Evolutionary conservation across 1,140 invertebrate species (phyloP), one percentile per base, ranked within the genome.

Genomic region (Eulimnadia texana): DNA sequence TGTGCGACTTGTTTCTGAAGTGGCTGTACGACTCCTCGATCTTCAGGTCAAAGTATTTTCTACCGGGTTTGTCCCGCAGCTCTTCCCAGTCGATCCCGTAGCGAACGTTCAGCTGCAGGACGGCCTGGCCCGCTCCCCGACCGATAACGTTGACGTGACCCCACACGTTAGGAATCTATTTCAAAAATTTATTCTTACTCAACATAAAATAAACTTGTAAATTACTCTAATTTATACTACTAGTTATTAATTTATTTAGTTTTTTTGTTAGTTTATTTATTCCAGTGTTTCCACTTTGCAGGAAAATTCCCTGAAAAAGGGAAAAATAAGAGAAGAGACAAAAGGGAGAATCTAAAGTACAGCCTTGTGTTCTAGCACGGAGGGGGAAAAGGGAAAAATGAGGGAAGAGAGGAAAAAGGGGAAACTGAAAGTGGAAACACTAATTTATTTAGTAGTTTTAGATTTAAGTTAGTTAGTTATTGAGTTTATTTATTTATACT

Each of bases 1-100:
- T 73, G 50, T 76, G 73, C 19, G 80, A 80, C 68, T 78, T 79
- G 67, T 83, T 83, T 51, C 79, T 69, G 54, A 70, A 70, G 3
- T 74, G 72, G 22, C 71, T 70, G 65, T 75, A 80, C 13, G 66
- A 67, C 57, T 77, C 71, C 16, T 63, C 63, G 2, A 79, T 67
- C 20, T 66, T 67, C 33, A 77, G 63, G 19, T 80, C 71, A 66
- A 79, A 78, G 2, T 76, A 65, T 3, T 76, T 71, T 61, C 72
- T 71, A 11, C 74, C 69, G 2, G 79, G 75, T 10, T 67, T 67
- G 59, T 79, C 77, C 53, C 77, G 69, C 10, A 78, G 69, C 54
- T 70, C 69, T n/a, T 73, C 69, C 64, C 74, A 74, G 65, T 82
- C 81, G 6, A 83, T 76, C 59, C 80, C 79, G 52, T 68, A 65